Base-by-base conservation (phyloP, 1,140 invertebrate genomes). In the Leptopilina clavipes region DNA sequence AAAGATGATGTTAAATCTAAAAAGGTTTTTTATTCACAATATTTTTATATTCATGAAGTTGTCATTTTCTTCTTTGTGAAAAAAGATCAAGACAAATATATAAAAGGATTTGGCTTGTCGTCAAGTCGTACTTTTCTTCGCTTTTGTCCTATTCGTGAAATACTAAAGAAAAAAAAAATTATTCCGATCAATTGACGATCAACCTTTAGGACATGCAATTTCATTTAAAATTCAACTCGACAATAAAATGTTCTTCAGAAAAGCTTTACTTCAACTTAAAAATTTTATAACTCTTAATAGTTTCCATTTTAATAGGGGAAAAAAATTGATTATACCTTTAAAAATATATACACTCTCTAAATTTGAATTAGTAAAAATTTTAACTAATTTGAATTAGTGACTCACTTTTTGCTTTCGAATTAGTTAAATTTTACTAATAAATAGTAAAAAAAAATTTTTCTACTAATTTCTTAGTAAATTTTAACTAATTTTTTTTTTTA, bases 151-250 rank as follows among this genome's bases (percentile, higher is more conserved):
- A 31, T 31, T 65, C 59, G 22, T 25, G 22, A 22, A 65, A 31
- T 19, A 31, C n/a, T 0, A 40, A 40, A 40, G 9, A 40, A 40
- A 52, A 52, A 52, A 45, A 65, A 65, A 65, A 65, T 65, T 65
- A 22, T 65, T 65, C 59, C 59, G 59, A 65, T 65, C 59, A 65
- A 65, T 65, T 65, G 59, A 31, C 59, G 59, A 65, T 65, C 59
- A 65, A 65, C 25, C 59, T 65, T 8, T 19, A 8, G 25, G 59
- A 65, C 19, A 65, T 65, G 22, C 59, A 65, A 65, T 65, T 65
- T 31, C 59, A 65, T 65, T 65, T 65, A n/a, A 14, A 31, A 37
- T 65, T 65, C 59, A 14, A n/a, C 59, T 65, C 31, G 59, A 22
- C 59, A 65, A 65, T 31, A 22, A 65, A 65, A 65, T 19, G 59